These are phyloP conservation scores for Micromys minutus DNA, from an alignment of 2,113 vertebrate genomes.

Conservation along the genomic window DNA sequence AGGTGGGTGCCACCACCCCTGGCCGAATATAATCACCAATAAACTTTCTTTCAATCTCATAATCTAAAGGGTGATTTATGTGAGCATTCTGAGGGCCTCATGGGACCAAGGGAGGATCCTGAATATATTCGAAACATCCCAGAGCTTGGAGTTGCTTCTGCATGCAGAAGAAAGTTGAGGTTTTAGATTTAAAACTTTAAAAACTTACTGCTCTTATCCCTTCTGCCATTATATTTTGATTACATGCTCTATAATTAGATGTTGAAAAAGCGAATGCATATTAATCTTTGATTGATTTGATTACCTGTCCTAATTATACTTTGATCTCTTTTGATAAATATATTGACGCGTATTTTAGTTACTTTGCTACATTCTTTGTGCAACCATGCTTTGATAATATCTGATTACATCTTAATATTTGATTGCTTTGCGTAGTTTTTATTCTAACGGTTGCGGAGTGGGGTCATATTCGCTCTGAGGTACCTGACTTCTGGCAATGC, in stretches of 20 bases:
- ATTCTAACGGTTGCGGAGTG: slow-evolving; percentile 48
- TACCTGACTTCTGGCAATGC: not conserved
- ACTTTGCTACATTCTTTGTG: slow-evolving; percentile 70
- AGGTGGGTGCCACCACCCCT: fast-evolving
- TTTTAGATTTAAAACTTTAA: slow-evolving; percentile 61
- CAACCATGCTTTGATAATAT: slow-evolving; percentile 67
- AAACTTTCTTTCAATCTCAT: not conserved
- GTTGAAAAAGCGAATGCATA: slow-evolving; percentile 71
- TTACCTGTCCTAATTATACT: slow-evolving; percentile 72
- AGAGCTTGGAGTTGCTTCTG: slow-evolving; percentile 9
- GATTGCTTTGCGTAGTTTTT: slow-evolving; percentile 66
- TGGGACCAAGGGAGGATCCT: not conserved
- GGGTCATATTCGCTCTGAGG: not conserved
- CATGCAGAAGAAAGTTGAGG: slow-evolving; percentile 20
- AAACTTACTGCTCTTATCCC: slow-evolving; percentile 46
- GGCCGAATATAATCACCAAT: not conserved
- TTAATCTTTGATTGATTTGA: slow-evolving; percentile 78
- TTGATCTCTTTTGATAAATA: slow-evolving; percentile 79
- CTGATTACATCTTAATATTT: slow-evolving; percentile 80
- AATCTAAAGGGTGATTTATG: slow-evolving; percentile 23
- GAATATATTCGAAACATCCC: not conserved
- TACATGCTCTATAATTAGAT: slow-evolving; percentile 72
- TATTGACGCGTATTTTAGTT: slow-evolving; percentile 76
- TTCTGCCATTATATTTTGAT: slow-evolving; percentile 70
- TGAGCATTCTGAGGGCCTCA: not conserved